Evolutionary conservation across 2,113 vertebrate species (phyloP), one percentile per base, ranked within the genome.

Genomic region (Synodontis membranacea): DNA sequence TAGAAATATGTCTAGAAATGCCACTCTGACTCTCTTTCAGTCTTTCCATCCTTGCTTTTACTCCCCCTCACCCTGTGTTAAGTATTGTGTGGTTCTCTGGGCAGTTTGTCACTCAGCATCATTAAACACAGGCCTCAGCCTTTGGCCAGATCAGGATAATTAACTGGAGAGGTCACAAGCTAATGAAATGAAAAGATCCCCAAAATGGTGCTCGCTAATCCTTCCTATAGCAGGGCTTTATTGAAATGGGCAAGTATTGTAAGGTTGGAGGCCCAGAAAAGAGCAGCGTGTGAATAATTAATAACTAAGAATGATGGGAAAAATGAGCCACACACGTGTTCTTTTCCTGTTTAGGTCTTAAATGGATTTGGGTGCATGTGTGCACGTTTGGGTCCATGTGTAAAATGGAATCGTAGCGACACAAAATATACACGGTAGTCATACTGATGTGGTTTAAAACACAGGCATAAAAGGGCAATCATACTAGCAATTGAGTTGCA

Each of bases 101-200:
- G 91, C 86, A 88, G 91, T 86, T 92, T 93, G 93, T 92, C 92
- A 93, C 93, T 93, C 92, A 91, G 94, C 92, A 94, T 94, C 93
- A 94, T 94, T 94, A 95, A 95, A 95, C 91, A 89, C 91, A 93
- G 92, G 91, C 91, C 93, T 76, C 83, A 90, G 92, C 89, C 93
- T 95, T 93, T 94, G 93, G 95, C 93, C 94, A 94, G 93, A 95
- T 95, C 94, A 94, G 94, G 94, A 95, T 96, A 95, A 95, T 96
- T 94, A 95, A 95, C 94, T 95, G 92, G 90, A 94, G 94, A 93
- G 95, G 94, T 96, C 94, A 95, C 93, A 94, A 94, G 93, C 94
- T 95, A 95, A 95, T 94, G 92, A 94, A 94, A 95, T 94, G 92
- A 95, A 95, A 94, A 91, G 91, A 84, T 68, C 88, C 88, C 91